Conservation (phyloP, 1,140 invertebrate genomes). For the Conus ventricosus region DNA sequence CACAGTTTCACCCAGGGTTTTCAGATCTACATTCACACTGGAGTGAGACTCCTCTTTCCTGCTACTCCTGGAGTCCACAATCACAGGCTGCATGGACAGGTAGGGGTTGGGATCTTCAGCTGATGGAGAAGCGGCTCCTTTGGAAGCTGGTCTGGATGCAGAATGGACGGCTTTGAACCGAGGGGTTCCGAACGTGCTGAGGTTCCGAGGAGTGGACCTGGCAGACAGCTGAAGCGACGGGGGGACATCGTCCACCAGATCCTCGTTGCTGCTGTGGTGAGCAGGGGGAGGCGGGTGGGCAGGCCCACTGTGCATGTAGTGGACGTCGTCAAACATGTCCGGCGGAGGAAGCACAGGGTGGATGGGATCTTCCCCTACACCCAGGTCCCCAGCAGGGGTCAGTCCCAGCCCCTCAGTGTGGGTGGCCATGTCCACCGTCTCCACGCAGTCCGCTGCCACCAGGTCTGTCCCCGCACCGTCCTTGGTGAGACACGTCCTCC, state of each 20-base stretch:
- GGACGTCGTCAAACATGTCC: slow-evolving; percentile 49
- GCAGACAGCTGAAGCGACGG: not conserved
- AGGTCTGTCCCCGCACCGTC: slow-evolving; percentile 79
- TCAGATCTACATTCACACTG: not conserved
- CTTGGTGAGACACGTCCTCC: slow-evolving; percentile 74
- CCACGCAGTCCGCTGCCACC: slow-evolving; percentile 73
- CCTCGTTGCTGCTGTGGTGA: not conserved
- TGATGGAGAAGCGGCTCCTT: slow-evolving; percentile 53
- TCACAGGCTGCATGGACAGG: slow-evolving; percentile 48
- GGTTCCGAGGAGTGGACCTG: not conserved
- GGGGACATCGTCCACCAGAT: not conserved
- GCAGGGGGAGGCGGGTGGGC: not conserved
- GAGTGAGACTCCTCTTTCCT: not conserved
- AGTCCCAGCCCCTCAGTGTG: not conserved
- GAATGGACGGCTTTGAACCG: slow-evolving; percentile 12
- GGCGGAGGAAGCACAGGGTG: slow-evolving; percentile 32
- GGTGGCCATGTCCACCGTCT: slow-evolving; percentile 37
- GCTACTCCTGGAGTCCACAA: slow-evolving; percentile 36
- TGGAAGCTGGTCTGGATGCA: not conserved
- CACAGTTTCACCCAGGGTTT: not conserved
- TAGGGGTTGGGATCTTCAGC: slow-evolving; percentile 45
- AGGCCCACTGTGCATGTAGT: slow-evolving; percentile 46
- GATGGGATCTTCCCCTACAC: not conserved
- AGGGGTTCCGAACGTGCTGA: not conserved
- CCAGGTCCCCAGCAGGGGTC: not conserved